Conservation (phyloP, 2,888 invertebrate species). For the Lycia hirtaria region DNA sequence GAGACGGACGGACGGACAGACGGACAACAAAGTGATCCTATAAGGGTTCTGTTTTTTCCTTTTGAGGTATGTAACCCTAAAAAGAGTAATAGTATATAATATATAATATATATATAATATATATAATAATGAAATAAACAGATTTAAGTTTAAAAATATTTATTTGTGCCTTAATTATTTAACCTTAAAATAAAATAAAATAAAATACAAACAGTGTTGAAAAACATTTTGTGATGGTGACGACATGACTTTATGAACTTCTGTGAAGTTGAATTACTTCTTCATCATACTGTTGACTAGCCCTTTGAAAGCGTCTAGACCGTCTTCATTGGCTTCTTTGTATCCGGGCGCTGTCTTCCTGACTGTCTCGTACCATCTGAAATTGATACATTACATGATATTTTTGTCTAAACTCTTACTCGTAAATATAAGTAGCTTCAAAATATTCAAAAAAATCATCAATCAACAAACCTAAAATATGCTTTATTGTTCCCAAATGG, state of each 20-base stretch:
- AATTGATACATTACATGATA: neutral
- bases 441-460: too few species aligned
- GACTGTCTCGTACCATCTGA: constrained; percentile 77
- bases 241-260: constrained; percentile 35
- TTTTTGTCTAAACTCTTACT: neutral
- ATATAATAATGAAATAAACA: constrained; percentile 17
- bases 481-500: neutral
- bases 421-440: too few species aligned
- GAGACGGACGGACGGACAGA: too few species aligned
- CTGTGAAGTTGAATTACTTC: constrained; percentile 59
- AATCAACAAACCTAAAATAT: neutral
- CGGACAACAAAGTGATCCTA: too few species aligned
- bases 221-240: constrained; percentile 47
- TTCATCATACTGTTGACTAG: constrained; percentile 74
- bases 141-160: constrained; percentile 41
- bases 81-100: too few species aligned
- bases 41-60: too few species aligned
- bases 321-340: constrained; percentile 85
- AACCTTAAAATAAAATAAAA: constrained; percentile 49
- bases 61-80: too few species aligned
- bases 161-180: constrained; percentile 70
- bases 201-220: constrained; percentile 54
- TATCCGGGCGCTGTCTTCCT: constrained; percentile 77
- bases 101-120: too few species aligned
- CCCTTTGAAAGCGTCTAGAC: constrained; percentile 82